Base-by-base conservation (phyloP, 1,140 invertebrate genomes). In the Aporrectodea caliginosa region DNA sequence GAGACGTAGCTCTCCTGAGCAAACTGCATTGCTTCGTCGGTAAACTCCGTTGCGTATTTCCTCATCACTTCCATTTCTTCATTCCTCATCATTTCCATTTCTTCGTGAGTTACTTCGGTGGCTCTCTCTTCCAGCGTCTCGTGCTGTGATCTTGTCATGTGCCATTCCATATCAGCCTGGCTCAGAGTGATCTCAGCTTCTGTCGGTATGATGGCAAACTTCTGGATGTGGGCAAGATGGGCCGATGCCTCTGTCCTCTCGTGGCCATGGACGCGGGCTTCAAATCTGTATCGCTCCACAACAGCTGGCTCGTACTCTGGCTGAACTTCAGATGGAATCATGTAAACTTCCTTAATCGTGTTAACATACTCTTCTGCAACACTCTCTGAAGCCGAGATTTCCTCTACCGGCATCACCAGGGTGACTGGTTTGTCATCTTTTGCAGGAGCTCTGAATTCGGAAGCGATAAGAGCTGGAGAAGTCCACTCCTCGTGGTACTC, bases 51-150 rank as follows among this genome's bases (percentile, higher is more conserved):
- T 27, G 69, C 14, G 33, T 69, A 58, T 43, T 29, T 78, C 33
- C 35, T 2, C 14, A 78, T 58, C 0, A 78, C 69, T 78, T 86
- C 83, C n/a, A 81, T 70, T 69, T 78, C 77, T 76, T 76, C 29
- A n/a, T 35, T 43, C 2, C 33, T 35, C 27, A 12, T n/a, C 1
- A 32, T 78, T 70, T 78, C 69, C 1, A 34, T 31, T 31, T 70
- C 69, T 69, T 70, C 34, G 16, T 69, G 32, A 29, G 33, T 58
- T 31, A 74, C 22, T 16, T 74, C 31, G 6, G 31, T 34, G n/a
- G 73, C 29, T 76, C 33, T 58, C 43, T 76, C 35, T 43, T 76
- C 34, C 22, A 76, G 14, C 12, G 35, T 30, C 75, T 76, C 75
- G 43, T 35, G 33, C 34, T 35, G 29, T 34, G 43, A 30, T 27